Evolutionary conservation across 2,113 vertebrate species (phyloP), one percentile per base, ranked within the genome.

Genomic region (Hypanus sabinus): DNA sequence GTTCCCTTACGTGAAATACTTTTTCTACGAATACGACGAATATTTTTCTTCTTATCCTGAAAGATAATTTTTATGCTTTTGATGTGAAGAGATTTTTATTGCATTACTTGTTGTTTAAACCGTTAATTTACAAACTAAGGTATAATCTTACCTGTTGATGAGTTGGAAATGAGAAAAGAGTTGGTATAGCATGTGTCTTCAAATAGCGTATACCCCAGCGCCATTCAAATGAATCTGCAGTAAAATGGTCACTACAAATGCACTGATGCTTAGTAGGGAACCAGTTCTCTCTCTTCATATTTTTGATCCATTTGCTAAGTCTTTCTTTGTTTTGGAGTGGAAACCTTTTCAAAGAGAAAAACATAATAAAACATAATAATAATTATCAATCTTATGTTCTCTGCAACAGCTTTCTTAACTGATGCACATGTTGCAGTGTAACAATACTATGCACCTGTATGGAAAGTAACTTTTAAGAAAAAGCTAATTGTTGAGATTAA

Each of bases 151-250:
- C 96, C 96, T 97, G 94, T 95, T 94, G 95, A 94, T 97, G 96
- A 94, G 96, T 96, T 33, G 95, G 60, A 68, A 96, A 96, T 94
- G 97, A 96, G 94, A 99, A 98, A 94, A 98, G 95, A 22, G 97
- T 98, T 16, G 97, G 98, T 76, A 98, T 94, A 71, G 98, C 97
- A 38, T 96, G 98, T 12, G 96, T 97, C 95, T 98, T 98, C 95
- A 99, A 94, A 95, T 98, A 98, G 5, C 97, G 97, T 94, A 98
- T 98, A 11, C 98, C 97, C 98, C 97, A 99, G 94, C 98, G 96
- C 93, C 98, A 96, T 70, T 98, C 97, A 36, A 98, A 97, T 94
- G 97, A 98, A 83, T 98, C 97, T 0, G 97, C 96, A 33, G 97
- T 98, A 38, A 98, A 98, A 94, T 98, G 98, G 68, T 98, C 98